Evolutionary conservation across 2,113 vertebrate genomes (phyloP).

Genomic region (Anguilla rostrata): DNA sequence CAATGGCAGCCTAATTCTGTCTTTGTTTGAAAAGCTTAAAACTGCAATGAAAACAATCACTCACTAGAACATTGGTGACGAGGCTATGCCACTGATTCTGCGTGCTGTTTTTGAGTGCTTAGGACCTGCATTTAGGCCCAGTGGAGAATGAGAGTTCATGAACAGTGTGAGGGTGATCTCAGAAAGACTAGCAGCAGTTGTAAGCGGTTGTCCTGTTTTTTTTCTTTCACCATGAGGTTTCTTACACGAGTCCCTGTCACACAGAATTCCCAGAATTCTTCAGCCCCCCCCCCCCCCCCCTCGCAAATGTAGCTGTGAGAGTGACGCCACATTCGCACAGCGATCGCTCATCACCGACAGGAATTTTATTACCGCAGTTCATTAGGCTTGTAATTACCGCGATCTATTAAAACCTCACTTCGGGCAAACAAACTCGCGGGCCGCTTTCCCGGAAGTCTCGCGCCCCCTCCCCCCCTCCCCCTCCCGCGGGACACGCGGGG

Average conservation of each 20-base stretch:
- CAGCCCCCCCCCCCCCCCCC: neutral
- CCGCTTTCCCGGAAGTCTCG: neutral
- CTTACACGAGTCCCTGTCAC: no score
- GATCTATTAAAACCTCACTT: constrained; percentile 35
- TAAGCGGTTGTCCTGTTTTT: no score
- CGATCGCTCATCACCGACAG: constrained; percentile 30
- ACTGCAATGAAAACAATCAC: no score
- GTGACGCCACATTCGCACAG: constrained; percentile 22
- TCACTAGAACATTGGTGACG: no score
- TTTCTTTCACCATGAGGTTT: no score
- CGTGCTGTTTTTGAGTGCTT: no score
- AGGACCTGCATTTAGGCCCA: no score
- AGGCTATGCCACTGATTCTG: no score
- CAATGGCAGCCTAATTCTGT: neutral
- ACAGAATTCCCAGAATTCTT: neutral
- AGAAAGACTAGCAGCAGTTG: no score
- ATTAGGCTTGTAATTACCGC: constrained; percentile 26
- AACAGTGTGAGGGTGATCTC: no score
- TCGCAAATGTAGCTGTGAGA: neutral
- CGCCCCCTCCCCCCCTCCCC: neutral
- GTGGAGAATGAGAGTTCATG: no score
- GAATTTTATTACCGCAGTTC: constrained; percentile 23
- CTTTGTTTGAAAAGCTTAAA: no score
- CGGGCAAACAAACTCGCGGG: constrained; percentile 18
- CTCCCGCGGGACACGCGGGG: constrained; percentile 14